Base-by-base conservation (phyloP, 2,888 invertebrate species). In the Thera britannica region DNA sequence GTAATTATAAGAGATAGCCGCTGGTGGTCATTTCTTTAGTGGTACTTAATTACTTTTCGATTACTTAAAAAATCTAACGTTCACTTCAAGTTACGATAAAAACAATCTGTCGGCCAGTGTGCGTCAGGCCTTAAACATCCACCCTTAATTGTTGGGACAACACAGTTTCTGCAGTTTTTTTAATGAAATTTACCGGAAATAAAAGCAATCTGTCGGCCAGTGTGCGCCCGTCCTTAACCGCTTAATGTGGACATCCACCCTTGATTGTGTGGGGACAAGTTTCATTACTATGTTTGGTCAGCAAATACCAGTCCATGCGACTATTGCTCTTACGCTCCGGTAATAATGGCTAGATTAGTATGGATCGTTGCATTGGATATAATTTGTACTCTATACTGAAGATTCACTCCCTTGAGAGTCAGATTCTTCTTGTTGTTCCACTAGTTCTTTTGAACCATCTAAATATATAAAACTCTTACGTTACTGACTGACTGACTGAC, bases 261-360 rank as follows among this genome's bases (percentile, higher is more conserved):
- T 85, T 83, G 82, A 85, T 85, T 83, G 81, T 80, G 75, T 79
- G 77, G 82, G 82, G 83, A 78, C 65, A 79, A 79, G 84, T 86
- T 87, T 87, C 87, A 87, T 87, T 86, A 87, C 71, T 46, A 70
- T 80, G 83, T 83, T 79, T 81, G 85, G 87, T 87, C 87, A 87
- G 87, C 87, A 73, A 67, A 70, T 68, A 60, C 58, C 36, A 3
- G 36, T 41, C 60, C 68, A 58, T 46, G 61, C 65, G 63, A 66
- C 41, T 54, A 49, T 44, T 64, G 35, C 64, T 70, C 67, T 65
- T 62, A 71, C 62, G 11, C 51, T 11, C 38, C 2, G 6, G 5
- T 36, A 34, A 54, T 75, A 72, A 48, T 65, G 72, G 38, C 55
- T 11, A 65, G 38, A 65, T 58, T 68, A 46, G 61, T 36, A 6